Evolutionary conservation across 2,797 vertebrate genomes (phyloP).

Genomic region (Ptychobarbus kaznakovi): DNA sequence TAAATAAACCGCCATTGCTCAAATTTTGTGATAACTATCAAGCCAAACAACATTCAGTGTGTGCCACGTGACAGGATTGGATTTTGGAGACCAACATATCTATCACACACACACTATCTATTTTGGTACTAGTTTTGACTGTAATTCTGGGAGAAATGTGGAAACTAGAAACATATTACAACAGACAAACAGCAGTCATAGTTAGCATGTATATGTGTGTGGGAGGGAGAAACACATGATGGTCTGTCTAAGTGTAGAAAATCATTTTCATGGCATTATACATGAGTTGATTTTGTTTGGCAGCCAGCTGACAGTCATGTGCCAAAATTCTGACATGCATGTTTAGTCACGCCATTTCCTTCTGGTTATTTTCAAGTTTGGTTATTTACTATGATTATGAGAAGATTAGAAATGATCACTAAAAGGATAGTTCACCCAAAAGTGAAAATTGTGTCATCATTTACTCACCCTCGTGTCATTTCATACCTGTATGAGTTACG

Average conservation of each 20-base stretch:
- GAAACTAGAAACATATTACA: background rate
- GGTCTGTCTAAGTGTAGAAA: background rate
- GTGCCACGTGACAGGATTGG: background rate
- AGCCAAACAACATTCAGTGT: background rate
- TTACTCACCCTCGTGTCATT: too few species aligned
- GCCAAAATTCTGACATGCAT: background rate
- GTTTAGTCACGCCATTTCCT: constrained; percentile 4
- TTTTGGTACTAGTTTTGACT: background rate
- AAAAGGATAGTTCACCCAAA: too few species aligned
- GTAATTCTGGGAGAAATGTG: background rate
- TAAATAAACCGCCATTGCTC: background rate
- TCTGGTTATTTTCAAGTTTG: background rate
- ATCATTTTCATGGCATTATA: constrained; percentile 32
- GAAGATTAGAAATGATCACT: background rate
- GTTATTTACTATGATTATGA: background rate
- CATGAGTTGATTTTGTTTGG: background rate
- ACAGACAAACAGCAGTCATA: background rate
- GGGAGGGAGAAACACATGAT: background rate
- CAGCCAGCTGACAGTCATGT: constrained; percentile 26
- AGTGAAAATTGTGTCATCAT: too few species aligned
- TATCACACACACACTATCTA: background rate
- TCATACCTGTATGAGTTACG: too few species aligned
- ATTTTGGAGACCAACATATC: background rate
- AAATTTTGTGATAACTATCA: background rate
- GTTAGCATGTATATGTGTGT: background rate